phyloP scores from a whole-genome alignment of 1,140 invertebrate species.

The Tigriopus japonicus region DNA sequence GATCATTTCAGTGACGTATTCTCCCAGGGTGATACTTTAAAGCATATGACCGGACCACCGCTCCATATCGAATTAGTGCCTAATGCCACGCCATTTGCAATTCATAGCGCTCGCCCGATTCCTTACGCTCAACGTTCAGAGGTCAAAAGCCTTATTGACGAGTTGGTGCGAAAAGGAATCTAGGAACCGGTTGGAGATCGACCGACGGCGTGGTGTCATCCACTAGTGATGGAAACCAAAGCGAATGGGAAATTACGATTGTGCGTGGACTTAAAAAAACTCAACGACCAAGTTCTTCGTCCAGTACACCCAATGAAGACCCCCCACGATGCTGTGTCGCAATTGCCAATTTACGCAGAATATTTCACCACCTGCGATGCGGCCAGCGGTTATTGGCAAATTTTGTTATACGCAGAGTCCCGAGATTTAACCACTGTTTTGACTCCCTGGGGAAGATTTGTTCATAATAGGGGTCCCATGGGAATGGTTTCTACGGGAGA shows the following conservation, averaged over 20 bases:
- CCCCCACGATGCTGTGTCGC: conserved; percentile 18
- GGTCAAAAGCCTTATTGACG: conserved; percentile 7
- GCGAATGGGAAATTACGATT: conserved; percentile 9
- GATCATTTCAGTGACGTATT: too few species aligned
- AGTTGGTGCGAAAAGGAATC: conserved; percentile 1
- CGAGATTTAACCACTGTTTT: conserved; percentile 20
- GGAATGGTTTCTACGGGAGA: conserved; percentile 16
- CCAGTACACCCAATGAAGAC: conserved; percentile 18
- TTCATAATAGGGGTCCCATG: conserved; percentile 16
- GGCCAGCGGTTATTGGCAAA: conserved; percentile 21
- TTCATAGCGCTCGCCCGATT: neutral
- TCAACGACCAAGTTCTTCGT: conserved; percentile 20
- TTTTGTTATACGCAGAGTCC: conserved; percentile 18
- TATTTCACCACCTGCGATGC: conserved; percentile 20
- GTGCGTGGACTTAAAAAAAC: conserved; percentile 16
- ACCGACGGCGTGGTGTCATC: conserved; percentile 14
- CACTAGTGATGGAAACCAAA: conserved; percentile 13
- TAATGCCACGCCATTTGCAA: too few species aligned
- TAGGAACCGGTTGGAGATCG: neutral
- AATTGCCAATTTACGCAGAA: neutral
- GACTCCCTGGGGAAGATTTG: conserved; percentile 19
- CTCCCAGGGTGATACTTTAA: too few species aligned
- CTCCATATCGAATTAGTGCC: too few species aligned
- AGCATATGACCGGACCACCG: too few species aligned
- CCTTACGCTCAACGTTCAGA: neutral